Conservation (phyloP, 2,888 invertebrate genomes). For the Notodonta ziczac region DNA sequence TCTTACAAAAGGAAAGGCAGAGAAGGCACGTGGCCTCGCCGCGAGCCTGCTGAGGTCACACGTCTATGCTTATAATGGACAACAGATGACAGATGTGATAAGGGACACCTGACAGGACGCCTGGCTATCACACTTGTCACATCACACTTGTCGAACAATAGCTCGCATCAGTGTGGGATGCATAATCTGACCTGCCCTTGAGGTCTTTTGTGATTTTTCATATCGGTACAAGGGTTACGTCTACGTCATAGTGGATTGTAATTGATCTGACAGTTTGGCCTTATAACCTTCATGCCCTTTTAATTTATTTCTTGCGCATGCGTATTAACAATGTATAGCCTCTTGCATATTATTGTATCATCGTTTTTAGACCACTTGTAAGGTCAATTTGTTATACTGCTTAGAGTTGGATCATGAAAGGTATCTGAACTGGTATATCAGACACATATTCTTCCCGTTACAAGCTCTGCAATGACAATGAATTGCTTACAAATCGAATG, state of each 20-base stretch:
- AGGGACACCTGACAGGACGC: conserved; percentile 42
- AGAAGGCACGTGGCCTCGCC: conserved; percentile 60
- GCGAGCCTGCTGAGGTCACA: conserved; percentile 61
- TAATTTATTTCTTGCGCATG: too few relatives aligned
- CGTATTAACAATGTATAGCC: too few relatives aligned
- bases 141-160: neutral
- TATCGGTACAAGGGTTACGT: neutral
- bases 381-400: too few relatives aligned
- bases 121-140: conserved; percentile 5
- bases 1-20: conserved; percentile 63
- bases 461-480: neutral
- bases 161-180: conserved; percentile 22
- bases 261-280: neutral
- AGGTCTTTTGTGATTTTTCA: conserved; percentile 1
- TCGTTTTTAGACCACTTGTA: too few relatives aligned
- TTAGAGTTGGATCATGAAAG: too few relatives aligned
- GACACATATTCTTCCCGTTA: neutral
- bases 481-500: neutral
- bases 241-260: neutral
- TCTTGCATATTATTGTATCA: too few relatives aligned
- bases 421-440: neutral
- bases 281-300: neutral
- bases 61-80: conserved; percentile 71
- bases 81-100: conserved; percentile 74
- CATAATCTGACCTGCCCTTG: conserved; percentile 19